A percentile compares a stretch with the other conserved stretches of the same genome.
phyloP scores from a whole-genome alignment of 2,113 vertebrate genomes.

The Xenopus borealis region DNA sequence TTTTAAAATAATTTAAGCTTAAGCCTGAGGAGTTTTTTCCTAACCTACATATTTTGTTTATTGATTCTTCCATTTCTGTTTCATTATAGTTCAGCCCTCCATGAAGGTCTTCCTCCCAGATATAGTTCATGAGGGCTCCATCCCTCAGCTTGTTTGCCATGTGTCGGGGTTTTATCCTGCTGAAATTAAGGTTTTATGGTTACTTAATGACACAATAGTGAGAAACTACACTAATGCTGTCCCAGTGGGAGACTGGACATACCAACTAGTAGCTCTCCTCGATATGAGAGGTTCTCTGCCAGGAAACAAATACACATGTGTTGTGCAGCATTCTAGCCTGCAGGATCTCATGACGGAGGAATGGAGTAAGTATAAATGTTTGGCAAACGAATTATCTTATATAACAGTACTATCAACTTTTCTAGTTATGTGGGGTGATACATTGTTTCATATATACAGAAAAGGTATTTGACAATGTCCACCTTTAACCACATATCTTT shows the following conservation, averaged over 20 bases:
- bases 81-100: conserved; percentile 9
- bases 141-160: conserved; percentile 1
- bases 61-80: background rate
- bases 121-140: background rate
- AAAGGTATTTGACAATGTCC: no score
- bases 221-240: conserved; percentile 4
- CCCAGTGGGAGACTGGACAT: conserved; percentile 29
- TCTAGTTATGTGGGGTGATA: no score
- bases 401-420: no score
- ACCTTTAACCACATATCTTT: no score
- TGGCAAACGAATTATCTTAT: background rate
- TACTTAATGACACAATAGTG: conserved; percentile 1
- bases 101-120: conserved; percentile 23
- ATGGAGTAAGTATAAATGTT: conserved; percentile 25
- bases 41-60: no score
- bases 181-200: conserved; percentile 9
- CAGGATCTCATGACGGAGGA: background rate
- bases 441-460: no score
- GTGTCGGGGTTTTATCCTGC: conserved; percentile 35
- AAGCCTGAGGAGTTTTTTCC: no score
- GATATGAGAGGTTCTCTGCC: conserved; percentile 9
- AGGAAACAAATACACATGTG: conserved; percentile 13
- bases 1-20: no score
- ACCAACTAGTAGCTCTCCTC: background rate
- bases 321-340: conserved; percentile 1